Evolutionary conservation across 2,888 invertebrate species (phyloP), one percentile per base, ranked within the genome.

Genomic region (Amphimallon solstitiale): DNA sequence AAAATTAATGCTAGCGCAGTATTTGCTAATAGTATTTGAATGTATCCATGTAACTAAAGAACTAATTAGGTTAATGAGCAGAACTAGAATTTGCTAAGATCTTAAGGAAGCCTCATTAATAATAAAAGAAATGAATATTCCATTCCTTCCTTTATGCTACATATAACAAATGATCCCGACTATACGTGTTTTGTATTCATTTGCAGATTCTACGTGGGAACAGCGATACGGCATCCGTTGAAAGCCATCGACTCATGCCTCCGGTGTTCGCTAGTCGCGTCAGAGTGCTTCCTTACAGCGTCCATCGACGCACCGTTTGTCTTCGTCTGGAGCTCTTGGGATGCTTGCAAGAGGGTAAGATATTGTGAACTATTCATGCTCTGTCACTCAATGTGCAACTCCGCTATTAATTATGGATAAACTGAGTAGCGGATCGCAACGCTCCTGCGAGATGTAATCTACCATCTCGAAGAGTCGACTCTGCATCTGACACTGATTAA

Each of bases 271-370:
- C 91, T 15, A 87, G 86, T 71, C 86, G 88, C 77, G 84, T 93
- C 51, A 86, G 92, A 52, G 85, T 93, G 68, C 83, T 92, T 63
- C 93, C 93, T 0, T 90, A 90, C 82, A 89, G 90, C 74, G 85
- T 88, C 38, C 88, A 89, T 75, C 84, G 88, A 10, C 84, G 92
- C 66, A 92, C 91, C 2, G 89, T 92, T 63, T 93, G 93, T 80
- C 85, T 93, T 75, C 83, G 92, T 60, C 86, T 92, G 68, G 93
- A 93, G 79, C 81, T 93, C 54, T 87, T 88, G 72, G 92, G 92
- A 48, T 93, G 92, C 80, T 82, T 83, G 23, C 89, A 89, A 79
- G 85, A 85, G 77, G 89, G 91, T 91, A 80, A 86, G 56, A 62
- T 48, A 43, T 48, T 59, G 70, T 73, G 70, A 77, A 77, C 72